A percentile compares a stretch with the other conserved stretches of the same genome.
Evolutionary conservation across 2,797 vertebrate species (phyloP).

Genomic region (Trichosurus vulpecula): DNA sequence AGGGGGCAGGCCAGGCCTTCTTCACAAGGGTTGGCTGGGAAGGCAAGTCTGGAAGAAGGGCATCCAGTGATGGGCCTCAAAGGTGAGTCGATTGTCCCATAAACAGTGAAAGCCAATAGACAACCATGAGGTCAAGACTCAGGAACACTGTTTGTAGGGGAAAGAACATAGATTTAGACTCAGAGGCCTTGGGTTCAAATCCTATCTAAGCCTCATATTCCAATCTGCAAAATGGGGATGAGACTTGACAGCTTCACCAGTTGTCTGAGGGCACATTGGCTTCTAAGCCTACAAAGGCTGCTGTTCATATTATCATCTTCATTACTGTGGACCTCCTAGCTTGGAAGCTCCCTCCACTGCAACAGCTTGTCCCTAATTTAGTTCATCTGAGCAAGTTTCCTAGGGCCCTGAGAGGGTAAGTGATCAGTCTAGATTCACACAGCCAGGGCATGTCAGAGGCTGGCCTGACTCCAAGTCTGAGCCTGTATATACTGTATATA

Average conservation of each 20-base stretch:
- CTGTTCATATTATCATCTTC: not conserved
- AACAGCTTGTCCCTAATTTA: not conserved
- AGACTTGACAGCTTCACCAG: not conserved
- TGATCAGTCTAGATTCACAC: not conserved
- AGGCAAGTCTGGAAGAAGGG: not conserved
- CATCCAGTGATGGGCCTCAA: not conserved
- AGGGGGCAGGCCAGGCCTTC: not conserved
- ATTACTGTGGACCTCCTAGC: not conserved
- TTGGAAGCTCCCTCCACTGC: not conserved
- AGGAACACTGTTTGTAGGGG: not conserved
- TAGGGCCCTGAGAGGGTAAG: not conserved
- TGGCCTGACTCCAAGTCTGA: no score
- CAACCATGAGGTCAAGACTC: no score
- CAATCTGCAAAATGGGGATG: not conserved
- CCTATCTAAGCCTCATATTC: not conserved
- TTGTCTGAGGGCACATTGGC: not conserved
- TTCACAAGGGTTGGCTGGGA: not conserved
- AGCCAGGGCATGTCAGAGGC: no score
- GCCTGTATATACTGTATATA: no score
- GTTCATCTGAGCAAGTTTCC: not conserved
- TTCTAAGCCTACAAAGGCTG: not conserved
- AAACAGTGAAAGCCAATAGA: not conserved
- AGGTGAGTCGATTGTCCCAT: not conserved
- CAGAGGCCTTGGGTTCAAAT: not conserved
- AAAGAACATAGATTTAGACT: not conserved